These are phyloP conservation scores for Sceliomorpha sp. DNA, from an alignment of 2,888 invertebrate species.

Conservation along the genomic window DNA sequence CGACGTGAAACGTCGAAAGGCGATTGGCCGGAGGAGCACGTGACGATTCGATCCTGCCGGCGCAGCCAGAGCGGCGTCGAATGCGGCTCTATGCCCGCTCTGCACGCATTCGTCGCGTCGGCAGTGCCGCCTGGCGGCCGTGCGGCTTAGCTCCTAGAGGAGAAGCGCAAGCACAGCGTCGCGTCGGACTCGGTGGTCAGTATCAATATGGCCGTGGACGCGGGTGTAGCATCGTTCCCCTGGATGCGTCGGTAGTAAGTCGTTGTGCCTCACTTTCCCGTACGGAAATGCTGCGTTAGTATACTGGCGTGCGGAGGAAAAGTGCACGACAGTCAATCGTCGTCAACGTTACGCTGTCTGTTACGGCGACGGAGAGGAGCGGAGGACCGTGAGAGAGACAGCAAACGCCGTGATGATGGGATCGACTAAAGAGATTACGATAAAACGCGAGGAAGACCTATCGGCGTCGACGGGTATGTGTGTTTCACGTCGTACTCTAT, in stretches of 20 bases:
- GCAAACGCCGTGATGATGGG: slow-evolving; percentile 24
- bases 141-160: too few species aligned
- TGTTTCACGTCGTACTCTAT: neutral
- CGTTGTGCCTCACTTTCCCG: slow-evolving; percentile 9
- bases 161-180: too few species aligned
- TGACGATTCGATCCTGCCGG: too few species aligned
- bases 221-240: slow-evolving; percentile 17
- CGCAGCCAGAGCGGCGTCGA: too few species aligned
- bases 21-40: too few species aligned
- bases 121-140: too few species aligned
- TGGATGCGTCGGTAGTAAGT: slow-evolving; percentile 43
- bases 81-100: too few species aligned
- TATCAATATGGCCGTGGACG: slow-evolving; percentile 50
- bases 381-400: too few species aligned
- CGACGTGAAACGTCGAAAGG: too few species aligned
- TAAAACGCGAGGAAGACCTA: slow-evolving; percentile 20
- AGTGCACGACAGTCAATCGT: neutral
- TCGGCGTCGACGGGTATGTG: slow-evolving; percentile 38
- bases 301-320: neutral
- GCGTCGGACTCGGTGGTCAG: slow-evolving; percentile 7
- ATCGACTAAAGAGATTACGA: slow-evolving; percentile 28
- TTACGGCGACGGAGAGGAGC: too few species aligned
- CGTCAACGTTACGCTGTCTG: too few species aligned
- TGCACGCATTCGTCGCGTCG: too few species aligned
- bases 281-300: slow-evolving; percentile 1